Conservation (phyloP, 1,140 invertebrate species). For the Harlomillsia oculata region DNA sequence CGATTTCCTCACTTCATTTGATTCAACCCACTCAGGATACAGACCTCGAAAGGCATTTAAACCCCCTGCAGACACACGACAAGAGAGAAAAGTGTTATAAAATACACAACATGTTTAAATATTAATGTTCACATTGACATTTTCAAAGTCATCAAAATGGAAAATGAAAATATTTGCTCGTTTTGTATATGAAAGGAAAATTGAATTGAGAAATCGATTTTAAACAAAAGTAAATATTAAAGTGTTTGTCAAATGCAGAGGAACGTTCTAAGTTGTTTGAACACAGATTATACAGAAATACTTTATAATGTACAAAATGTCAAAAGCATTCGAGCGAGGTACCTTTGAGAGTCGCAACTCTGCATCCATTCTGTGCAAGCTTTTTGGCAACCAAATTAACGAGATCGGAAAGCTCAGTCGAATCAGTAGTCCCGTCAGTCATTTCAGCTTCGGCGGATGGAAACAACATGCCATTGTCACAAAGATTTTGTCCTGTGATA, state of each 20-base stretch:
- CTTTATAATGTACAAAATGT: not conserved
- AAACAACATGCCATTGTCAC: too few species aligned
- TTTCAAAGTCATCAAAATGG: too few species aligned
- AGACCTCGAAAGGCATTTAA: conserved; percentile 65
- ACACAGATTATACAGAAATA: not conserved
- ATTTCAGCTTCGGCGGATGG: not conserved
- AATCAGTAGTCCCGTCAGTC: not conserved
- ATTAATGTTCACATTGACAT: too few species aligned
- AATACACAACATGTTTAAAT: too few species aligned
- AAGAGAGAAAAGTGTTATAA: too few species aligned
- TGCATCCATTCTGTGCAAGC: conserved; percentile 34
- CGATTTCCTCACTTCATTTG: conserved; percentile 42
- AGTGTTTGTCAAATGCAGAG: not conserved
- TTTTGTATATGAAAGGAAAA: too few species aligned
- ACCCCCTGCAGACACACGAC: conserved; percentile 77
- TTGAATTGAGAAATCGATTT: too few species aligned
- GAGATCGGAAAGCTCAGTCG: conserved; percentile 31
- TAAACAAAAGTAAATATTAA: not conserved
- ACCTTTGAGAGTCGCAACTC: conserved; percentile 31
- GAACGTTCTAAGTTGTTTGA: not conserved
- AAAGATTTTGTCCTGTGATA: too few species aligned
- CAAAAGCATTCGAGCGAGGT: not conserved
- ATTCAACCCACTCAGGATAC: conserved; percentile 81
- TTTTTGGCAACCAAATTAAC: conserved; percentile 34
- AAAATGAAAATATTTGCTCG: too few species aligned